These are phyloP conservation scores for Ellobium chinense DNA, from an alignment of 2,888 invertebrate species.

Conservation along the genomic window DNA sequence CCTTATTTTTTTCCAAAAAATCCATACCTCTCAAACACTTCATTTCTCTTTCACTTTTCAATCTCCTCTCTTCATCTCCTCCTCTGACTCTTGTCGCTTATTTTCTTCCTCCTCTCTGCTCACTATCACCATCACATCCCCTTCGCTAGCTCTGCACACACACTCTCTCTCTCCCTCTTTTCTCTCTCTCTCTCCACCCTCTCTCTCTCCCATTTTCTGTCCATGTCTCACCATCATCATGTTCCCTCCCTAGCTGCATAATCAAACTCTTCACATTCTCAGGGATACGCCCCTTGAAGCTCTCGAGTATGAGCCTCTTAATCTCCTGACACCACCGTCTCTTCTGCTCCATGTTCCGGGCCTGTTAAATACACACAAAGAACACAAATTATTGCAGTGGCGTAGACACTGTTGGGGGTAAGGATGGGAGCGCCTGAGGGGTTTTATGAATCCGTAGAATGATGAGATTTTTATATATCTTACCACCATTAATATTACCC, in stretches of 20 bases:
- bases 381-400: not conserved
- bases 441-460: too few relatives aligned
- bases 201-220: not conserved
- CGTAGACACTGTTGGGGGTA: too few relatives aligned
- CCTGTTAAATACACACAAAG: conserved; percentile 79
- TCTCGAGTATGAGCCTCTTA: conserved; percentile 94
- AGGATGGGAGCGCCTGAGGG: too few relatives aligned
- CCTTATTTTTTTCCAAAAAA: too few relatives aligned
- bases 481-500: too few relatives aligned
- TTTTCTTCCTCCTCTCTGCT: too few relatives aligned
- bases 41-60: not conserved
- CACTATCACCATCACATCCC: too few relatives aligned
- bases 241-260: conserved; percentile 87
- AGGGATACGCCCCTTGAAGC: conserved; percentile 95
- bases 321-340: conserved; percentile 89
- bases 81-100: too few relatives aligned
- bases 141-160: too few relatives aligned
- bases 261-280: conserved; percentile 94
- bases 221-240: conserved; percentile 64
- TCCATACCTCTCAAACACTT: too few relatives aligned
- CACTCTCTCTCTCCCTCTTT: not conserved
- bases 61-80: not conserved
- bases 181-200: not conserved
- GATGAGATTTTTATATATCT: too few relatives aligned
- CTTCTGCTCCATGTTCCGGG: conserved; percentile 90